Evolutionary conservation across 53 echinoderm and acorn worm genomes (phyloP), one percentile per base, ranked within the genome.

Genomic region (Luidia sarsii): DNA sequence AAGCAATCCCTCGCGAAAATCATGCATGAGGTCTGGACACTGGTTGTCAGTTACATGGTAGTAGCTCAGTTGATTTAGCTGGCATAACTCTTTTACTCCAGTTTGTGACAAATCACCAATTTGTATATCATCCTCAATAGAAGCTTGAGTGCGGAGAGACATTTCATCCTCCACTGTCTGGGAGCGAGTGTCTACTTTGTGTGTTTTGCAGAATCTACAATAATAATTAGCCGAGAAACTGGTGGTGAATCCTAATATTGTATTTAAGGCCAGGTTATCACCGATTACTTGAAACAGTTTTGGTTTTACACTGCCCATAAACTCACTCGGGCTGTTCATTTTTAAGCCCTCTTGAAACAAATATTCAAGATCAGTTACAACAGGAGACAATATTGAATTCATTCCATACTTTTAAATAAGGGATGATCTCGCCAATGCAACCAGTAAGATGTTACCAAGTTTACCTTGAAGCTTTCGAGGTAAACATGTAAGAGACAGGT

Each of bases 331-430:
- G 59, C 69, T 27, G 2, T 8, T 7, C 45, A 83, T 48, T 15
- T 60, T 1, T 24, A 83, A 2, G n/a, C 84, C 84, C n/a, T 61
- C 24, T 21, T 64, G 22, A 2, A 33, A 45, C 46, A 72, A 14
- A 0, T 53, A 14, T n/a, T 90, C 39, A 13, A 90, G 34, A 57
- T 90, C 89, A 4, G 80, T 50, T 15, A 67, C 75, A 15, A 85
- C 50, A 3, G 37, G 30, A 21, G 60, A 22, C 19, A 80, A 38
- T 46, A 90, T 67, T 9, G 21, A 55, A 48, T 90, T 70, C 75
- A 90, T 75, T n/a, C 85, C 86, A 90, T 90, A 89, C 68, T 89
- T 66, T 38, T 46, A 24, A 13, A 79, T 33, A 24, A 67, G 8
- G 18, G 32, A 15, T 34, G 68, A 33, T 56, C 69, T 59, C 38